Evolutionary conservation across 1,140 invertebrate species (phyloP).

Genomic region (Periplaneta americana): DNA sequence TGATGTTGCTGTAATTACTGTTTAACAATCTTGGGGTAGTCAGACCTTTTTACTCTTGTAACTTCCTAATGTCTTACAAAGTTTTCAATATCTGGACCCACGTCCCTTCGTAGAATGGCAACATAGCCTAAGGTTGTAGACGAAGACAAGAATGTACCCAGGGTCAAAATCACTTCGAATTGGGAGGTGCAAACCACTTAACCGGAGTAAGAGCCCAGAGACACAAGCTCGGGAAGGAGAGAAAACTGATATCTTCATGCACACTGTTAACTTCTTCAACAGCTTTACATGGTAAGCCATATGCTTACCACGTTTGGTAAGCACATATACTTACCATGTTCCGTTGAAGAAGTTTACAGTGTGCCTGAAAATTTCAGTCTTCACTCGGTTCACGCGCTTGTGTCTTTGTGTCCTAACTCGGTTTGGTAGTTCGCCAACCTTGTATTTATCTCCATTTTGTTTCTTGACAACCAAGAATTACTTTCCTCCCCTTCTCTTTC

Average conservation of each 20-base stretch:
- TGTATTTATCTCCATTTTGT: no score
- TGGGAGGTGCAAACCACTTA: not conserved
- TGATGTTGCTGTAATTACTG: no score
- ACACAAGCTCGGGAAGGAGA: not conserved
- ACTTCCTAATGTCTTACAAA: not conserved
- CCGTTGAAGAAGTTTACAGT: not conserved
- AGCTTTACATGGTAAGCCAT: not conserved
- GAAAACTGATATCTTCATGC: not conserved
- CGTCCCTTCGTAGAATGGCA: not conserved
- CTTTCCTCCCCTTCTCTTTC: no score
- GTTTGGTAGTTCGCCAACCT: no score
- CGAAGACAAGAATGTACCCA: not conserved
- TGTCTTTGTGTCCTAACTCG: not conserved
- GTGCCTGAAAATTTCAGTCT: not conserved
- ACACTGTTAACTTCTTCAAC: not conserved
- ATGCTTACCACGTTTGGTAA: not conserved
- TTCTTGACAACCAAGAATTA: no score
- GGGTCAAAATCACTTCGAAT: no score
- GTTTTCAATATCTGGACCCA: not conserved
- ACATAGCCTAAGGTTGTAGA: not conserved
- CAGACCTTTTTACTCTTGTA: no score
- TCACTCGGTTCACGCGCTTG: not conserved
- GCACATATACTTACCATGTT: not conserved
- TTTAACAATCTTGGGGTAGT: no score
- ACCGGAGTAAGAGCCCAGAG: not conserved